phyloP scores from a whole-genome alignment of 2,888 invertebrate genomes.

The Neocrepidodera transversa region DNA sequence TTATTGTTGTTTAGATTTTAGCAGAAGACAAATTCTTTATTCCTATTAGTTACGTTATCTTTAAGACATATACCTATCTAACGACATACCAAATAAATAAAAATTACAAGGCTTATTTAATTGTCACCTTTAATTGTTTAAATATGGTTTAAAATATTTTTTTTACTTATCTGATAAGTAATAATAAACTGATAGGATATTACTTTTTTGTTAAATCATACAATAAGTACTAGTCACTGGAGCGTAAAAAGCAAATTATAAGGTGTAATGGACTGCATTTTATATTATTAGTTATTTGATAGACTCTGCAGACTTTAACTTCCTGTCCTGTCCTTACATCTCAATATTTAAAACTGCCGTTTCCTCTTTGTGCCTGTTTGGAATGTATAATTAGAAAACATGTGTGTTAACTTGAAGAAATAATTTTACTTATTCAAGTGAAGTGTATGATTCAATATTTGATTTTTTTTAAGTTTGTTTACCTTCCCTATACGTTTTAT shows the following conservation, averaged over 20 bases:
- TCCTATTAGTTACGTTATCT: neutral
- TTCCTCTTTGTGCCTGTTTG: conserved; percentile 55
- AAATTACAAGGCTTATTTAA: neutral
- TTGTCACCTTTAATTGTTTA: neutral
- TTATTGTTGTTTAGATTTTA: conserved; percentile 25
- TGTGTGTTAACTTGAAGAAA: conserved; percentile 33
- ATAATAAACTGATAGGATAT: neutral
- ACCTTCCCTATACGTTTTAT: too few species aligned
- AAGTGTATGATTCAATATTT: conserved; percentile 23
- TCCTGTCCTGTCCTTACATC: conserved; percentile 48
- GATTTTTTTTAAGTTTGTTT: conserved; percentile 13
- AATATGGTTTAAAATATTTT: neutral
- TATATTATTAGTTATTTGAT: conserved; percentile 37
- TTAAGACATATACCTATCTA: neutral
- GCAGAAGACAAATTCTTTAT: conserved; percentile 12
- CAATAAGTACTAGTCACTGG: neutral
- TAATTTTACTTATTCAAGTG: conserved; percentile 22
- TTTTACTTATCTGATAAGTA: conserved; percentile 6
- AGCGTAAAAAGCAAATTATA: neutral
- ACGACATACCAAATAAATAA: neutral
- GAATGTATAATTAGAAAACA: conserved; percentile 55
- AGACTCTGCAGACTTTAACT: conserved; percentile 48
- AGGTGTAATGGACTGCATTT: conserved; percentile 17
- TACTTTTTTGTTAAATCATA: neutral
- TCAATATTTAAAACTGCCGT: conserved; percentile 52